Base-by-base conservation (phyloP, 2,888 invertebrate species). In the Cenopis cana region DNA sequence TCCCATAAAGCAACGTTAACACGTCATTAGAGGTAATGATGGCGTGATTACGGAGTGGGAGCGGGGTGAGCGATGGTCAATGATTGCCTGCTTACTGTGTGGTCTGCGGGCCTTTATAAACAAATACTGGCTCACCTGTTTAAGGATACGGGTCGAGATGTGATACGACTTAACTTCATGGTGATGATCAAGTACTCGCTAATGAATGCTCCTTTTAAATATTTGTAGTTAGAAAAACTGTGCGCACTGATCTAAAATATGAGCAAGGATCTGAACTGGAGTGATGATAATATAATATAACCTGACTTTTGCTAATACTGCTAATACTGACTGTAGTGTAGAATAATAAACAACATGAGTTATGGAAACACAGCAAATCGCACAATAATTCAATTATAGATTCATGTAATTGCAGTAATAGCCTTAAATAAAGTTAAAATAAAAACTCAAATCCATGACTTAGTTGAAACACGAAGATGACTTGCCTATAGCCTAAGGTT, bases 11-110 rank as follows among this genome's bases (percentile, higher is more conserved):
- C 87, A 88, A 89, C 89, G 93, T 93, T 93, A 93, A 92, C 93
- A 93, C 93, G 91, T 93, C 91, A 93, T 93, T 93, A 93, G 89
- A 90, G 89, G 91, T 91, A 93, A 93, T 93, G 93, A 93, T 92
- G 92, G 87, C 88, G 85, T 92, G 90, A 93, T 93, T 93, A 91
- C 89, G 85, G 83, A 85, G 88, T 85, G 85, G 87, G 86, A 86
- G 89, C 86, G 82, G 85, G 86, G 85, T 85, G 87, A 85, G 82
- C 86, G 85, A 86, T 87, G 87, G 83, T 83, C 87, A 86, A 84
- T 89, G 90, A 91, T 90, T 88, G 88, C 85, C 87, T 85, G 84
- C 91, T 85, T 85, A 89, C 88, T 90, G 91, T 92, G 91, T 91
- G 93, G 91, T 92, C 93, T 87, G 61, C 46, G 67, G 84, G 83